Conservation (phyloP, 2,888 invertebrate species). For the Elmis aenea region DNA sequence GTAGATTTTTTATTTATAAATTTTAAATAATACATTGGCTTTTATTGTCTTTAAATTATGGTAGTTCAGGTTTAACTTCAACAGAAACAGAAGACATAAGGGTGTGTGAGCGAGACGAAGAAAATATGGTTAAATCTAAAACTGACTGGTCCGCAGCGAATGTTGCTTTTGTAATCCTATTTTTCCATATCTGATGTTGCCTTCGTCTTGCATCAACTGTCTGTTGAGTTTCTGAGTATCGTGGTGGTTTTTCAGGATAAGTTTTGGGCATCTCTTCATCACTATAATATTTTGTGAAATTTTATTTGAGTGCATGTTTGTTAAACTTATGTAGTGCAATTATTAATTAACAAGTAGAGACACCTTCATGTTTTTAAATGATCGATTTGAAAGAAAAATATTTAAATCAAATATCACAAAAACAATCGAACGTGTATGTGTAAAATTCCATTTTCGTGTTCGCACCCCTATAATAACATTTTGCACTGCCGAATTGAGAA, state of each 20-base stretch:
- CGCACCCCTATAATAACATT: too few species aligned
- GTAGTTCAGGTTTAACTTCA: too few species aligned
- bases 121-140: constrained; percentile 7
- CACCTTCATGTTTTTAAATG: too few species aligned
- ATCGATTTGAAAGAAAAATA: too few species aligned
- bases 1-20: background rate
- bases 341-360: too few species aligned
- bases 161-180: constrained; percentile 24
- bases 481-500: too few species aligned
- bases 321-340: too few species aligned
- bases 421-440: too few species aligned
- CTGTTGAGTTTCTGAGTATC: constrained; percentile 30
- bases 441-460: too few species aligned
- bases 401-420: too few species aligned
- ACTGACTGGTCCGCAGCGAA: constrained; percentile 11
- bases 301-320: background rate
- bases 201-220: constrained; percentile 26
- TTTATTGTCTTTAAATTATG: background rate
- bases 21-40: constrained; percentile 6
- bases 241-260: constrained; percentile 29
- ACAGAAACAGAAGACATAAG: constrained; percentile 9
- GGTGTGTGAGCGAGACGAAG: constrained; percentile 9
- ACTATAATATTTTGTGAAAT: constrained; percentile 19
- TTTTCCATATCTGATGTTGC: constrained; percentile 37
- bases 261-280: constrained; percentile 26